These are phyloP conservation scores for Acanthopagrus latus DNA, from an alignment of 2,797 vertebrate species.

Conservation along the genomic window DNA sequence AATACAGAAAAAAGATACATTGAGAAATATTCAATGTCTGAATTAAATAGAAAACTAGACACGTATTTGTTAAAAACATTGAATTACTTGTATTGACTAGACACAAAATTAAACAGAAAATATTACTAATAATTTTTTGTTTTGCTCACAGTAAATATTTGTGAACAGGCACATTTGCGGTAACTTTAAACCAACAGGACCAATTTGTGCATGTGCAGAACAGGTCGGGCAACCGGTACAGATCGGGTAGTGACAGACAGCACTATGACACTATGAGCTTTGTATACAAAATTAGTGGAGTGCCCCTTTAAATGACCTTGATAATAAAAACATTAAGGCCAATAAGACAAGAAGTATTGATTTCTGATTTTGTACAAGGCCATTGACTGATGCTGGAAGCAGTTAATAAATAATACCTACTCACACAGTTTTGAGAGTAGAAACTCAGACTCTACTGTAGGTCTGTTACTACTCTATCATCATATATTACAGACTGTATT, in stretches of 20 bases:
- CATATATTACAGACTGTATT: constrained; percentile 48
- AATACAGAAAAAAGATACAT: too few species aligned
- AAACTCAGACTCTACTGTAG: constrained; percentile 40
- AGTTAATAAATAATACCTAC: constrained; percentile 53
- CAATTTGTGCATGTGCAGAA: too few species aligned
- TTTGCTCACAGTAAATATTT: too few species aligned
- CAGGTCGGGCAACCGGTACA: too few species aligned
- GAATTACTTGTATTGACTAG: too few species aligned
- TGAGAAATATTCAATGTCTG: too few species aligned
- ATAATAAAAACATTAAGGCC: constrained; percentile 16
- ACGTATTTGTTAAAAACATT: too few species aligned
- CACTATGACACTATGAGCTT: constrained; percentile 3
- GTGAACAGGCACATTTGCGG: too few species aligned
- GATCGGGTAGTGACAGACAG: not conserved
- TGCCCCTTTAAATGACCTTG: constrained; percentile 11
- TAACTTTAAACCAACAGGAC: too few species aligned
- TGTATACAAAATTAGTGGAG: constrained; percentile 6
- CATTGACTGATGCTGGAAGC: constrained; percentile 47
- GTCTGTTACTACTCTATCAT: constrained; percentile 33
- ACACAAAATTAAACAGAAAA: too few species aligned
- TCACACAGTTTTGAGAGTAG: constrained; percentile 42
- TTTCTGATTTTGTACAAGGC: constrained; percentile 44
- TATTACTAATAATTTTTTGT: too few species aligned
- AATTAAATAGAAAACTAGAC: too few species aligned
- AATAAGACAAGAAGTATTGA: constrained; percentile 9